phyloP scores from a whole-genome alignment of 2,797 vertebrate species.

The Enteromius mattozi region DNA sequence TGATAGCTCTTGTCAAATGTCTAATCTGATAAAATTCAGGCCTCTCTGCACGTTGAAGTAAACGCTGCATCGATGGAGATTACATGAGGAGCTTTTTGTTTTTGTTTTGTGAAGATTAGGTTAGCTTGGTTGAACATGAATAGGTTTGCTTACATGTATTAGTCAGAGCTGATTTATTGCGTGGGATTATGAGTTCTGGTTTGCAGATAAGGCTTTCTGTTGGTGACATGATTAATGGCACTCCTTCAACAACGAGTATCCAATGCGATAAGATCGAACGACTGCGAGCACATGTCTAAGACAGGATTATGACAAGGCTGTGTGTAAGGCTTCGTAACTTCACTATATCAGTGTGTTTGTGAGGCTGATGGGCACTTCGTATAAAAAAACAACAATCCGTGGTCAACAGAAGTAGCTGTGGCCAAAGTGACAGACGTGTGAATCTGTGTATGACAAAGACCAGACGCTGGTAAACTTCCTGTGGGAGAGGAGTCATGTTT shows the following conservation, averaged over 20 bases:
- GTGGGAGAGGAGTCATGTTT: constrained; percentile 56
- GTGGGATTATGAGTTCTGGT: constrained; percentile 75
- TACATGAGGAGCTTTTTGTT: constrained; percentile 64
- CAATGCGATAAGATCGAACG: constrained; percentile 41
- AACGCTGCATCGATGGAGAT: constrained; percentile 69
- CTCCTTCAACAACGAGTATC: constrained; percentile 41
- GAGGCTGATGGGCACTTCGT: not conserved
- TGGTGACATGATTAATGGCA: constrained; percentile 58
- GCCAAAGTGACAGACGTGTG: constrained; percentile 53
- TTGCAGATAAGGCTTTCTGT: constrained; percentile 51
- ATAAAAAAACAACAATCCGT: constrained; percentile 20
- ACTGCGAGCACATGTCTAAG: constrained; percentile 38
- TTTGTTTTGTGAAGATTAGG: constrained; percentile 74
- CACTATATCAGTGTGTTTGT: constrained; percentile 30
- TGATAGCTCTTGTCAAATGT: constrained; percentile 92
- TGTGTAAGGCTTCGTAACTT: constrained; percentile 29
- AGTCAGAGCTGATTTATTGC: constrained; percentile 75
- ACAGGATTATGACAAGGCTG: constrained; percentile 41
- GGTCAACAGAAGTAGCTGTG: constrained; percentile 23
- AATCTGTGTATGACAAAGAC: constrained; percentile 56
- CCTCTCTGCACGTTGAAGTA: constrained; percentile 50
- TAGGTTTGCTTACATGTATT: constrained; percentile 75
- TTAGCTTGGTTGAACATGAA: constrained; percentile 77
- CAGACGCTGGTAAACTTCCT: constrained; percentile 56
- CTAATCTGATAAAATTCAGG: constrained; percentile 88